Evolutionary conservation across 1,140 invertebrate species (phyloP).

Genomic region (Drosophila auraria): DNA sequence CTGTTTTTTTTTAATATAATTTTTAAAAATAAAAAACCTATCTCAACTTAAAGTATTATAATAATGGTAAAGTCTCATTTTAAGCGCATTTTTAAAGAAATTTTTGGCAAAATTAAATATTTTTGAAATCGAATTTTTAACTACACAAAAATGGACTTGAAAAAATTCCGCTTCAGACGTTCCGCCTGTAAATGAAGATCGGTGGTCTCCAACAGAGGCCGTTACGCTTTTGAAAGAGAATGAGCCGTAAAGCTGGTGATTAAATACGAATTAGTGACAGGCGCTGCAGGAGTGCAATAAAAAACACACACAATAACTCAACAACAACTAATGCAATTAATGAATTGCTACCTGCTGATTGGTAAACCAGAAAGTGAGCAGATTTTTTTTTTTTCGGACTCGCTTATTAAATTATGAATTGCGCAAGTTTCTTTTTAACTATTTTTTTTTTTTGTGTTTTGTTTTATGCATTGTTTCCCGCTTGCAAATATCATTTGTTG

Average conservation of each 20-base stretch:
- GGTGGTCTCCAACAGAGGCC: slow-evolving; percentile 9
- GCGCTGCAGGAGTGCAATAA: slow-evolving; percentile 46
- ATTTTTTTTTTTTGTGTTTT: slow-evolving; percentile 24
- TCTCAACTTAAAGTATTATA: too few species aligned
- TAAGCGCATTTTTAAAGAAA: too few species aligned
- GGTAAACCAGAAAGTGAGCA: slow-evolving; percentile 67
- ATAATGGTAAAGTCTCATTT: too few species aligned
- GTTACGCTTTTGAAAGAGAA: slow-evolving; percentile 62
- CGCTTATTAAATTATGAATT: slow-evolving; percentile 68
- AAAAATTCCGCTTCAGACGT: slow-evolving; percentile 5
- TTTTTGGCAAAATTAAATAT: too few species aligned
- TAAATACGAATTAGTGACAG: slow-evolving; percentile 66
- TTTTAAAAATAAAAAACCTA: too few species aligned
- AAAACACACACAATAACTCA: slow-evolving; percentile 24
- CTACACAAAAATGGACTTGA: neutral
- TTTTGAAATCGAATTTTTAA: neutral
- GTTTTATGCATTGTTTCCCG: slow-evolving; percentile 55
- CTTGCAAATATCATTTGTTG: slow-evolving; percentile 42
- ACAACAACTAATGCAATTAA: slow-evolving; percentile 60
- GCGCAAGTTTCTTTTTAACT: slow-evolving; percentile 61
- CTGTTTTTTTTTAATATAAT: too few species aligned
- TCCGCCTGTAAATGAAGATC: slow-evolving; percentile 21
- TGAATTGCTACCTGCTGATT: slow-evolving; percentile 57
- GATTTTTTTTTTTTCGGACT: slow-evolving; percentile 48
- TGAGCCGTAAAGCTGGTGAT: slow-evolving; percentile 38